Base-by-base conservation (phyloP, 2,113 vertebrate genomes). In the Grus americana region DNA sequence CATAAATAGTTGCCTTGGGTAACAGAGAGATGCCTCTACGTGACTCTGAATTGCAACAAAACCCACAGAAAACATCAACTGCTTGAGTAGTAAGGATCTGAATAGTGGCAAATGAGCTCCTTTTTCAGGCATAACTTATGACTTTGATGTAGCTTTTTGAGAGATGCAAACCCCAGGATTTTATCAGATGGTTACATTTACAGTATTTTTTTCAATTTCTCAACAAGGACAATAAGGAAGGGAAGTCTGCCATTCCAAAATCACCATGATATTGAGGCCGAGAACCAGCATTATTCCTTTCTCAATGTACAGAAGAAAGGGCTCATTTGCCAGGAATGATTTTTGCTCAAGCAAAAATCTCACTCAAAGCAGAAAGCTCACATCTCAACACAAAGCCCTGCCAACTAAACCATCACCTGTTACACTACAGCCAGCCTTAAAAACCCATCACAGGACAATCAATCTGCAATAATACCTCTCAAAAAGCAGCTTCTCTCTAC, bases 21-120 rank as follows among this genome's bases (percentile, higher is more conserved):
- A 74, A 87, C 17, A 58, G n/a, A 72, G 44, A 78, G 11, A 49
- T 61, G 12, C 68, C 36, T 79, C 78, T 61, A 34, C 23, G 68
- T 59, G 44, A 19, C 38, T 55, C 40, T 13, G 24, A 85, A 72
- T 38, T 47, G 32, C 40, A 68, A 57, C 47, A 80, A 95, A 93
- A n/a, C 11, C 14, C 59, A 54, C 12, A 73, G 58, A 80, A 78
- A 91, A 65, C 9, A 87, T 17, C n/a, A 76, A 91, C 38, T 61
- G 10, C 70, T 93, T 75, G 24, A 91, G 63, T 27, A 83, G 47
- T 57, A 86, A 70, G 59, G 30, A 61, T 81, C 76, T 93, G 82
- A 97, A 91, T 68, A 78, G 83, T 42, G 24, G 30, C 22, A 95
- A 97, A 96, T 63, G 63, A 93, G 72, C 67, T 97, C 38, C 29